Conservation (phyloP, 1,140 invertebrate species). For the Triops longicaudatus region DNA sequence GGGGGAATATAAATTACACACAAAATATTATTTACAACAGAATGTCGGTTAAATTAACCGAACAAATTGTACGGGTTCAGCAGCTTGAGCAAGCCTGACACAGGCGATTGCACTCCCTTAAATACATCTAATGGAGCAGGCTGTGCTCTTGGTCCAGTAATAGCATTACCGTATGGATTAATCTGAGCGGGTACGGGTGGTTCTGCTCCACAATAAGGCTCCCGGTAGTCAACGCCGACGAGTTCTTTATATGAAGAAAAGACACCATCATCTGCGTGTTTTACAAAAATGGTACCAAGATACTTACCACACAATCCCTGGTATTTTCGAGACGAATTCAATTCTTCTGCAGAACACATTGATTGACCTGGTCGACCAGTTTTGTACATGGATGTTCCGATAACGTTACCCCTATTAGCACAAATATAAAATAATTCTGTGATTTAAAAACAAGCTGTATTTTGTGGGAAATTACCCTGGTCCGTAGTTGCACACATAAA, state of each 20-base stretch:
- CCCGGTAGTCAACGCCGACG: conserved; percentile 23
- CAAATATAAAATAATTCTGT: conserved; percentile 28
- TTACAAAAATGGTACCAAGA: conserved; percentile 30
- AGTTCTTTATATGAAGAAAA: conserved; percentile 17
- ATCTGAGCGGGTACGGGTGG: conserved; percentile 22
- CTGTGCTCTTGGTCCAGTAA: conserved; percentile 17
- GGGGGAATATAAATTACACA: not conserved
- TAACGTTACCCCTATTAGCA: conserved; percentile 58
- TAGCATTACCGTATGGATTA: conserved; percentile 28
- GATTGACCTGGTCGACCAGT: conserved; percentile 50
- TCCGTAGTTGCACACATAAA: conserved; percentile 79
- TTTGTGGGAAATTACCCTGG: conserved; percentile 51
- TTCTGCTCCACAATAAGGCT: conserved; percentile 23
- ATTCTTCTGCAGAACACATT: conserved; percentile 56
- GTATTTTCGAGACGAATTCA: conserved; percentile 59
- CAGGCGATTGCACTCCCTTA: conserved; percentile 32
- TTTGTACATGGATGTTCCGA: conserved; percentile 62
- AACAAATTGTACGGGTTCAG: conserved; percentile 33
- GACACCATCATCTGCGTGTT: not conserved
- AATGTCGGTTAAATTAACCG: conserved; percentile 27
- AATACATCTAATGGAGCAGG: conserved; percentile 25
- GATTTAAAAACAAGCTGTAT: not conserved
- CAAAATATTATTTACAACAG: conserved; percentile 21
- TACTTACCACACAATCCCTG: conserved; percentile 65
- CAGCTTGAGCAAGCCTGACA: conserved; percentile 32